Conservation (phyloP, 2,113 vertebrate genomes). For the Thermophis baileyi region DNA sequence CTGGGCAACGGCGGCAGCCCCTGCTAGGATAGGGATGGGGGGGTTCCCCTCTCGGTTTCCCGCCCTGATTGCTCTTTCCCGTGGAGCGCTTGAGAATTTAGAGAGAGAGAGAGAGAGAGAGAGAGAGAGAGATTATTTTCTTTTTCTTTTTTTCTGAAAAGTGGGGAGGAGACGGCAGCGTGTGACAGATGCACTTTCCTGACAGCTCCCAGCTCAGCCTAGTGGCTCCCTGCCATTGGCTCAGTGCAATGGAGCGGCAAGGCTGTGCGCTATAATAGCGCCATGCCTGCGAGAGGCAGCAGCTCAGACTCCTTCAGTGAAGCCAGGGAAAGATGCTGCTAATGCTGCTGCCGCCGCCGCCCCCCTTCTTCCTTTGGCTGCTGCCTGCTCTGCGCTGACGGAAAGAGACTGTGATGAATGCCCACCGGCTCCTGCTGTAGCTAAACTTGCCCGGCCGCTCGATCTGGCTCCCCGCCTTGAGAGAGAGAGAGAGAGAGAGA, state of each 20-base stretch:
- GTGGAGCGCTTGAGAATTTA: neutral
- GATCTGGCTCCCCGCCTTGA: neutral
- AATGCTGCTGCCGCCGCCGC: neutral
- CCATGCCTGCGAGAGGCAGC: slow-evolving; percentile 65
- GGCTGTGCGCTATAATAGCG: slow-evolving; percentile 74
- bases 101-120: too few relatives aligned
- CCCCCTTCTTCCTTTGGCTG: neutral
- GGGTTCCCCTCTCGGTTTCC: neutral
- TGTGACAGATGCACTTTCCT: slow-evolving; percentile 77
- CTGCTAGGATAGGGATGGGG: neutral
- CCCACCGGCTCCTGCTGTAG: neutral
- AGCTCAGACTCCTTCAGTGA: slow-evolving; percentile 50
- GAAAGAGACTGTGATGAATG: neutral
- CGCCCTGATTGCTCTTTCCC: neutral
- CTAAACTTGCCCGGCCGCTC: neutral
- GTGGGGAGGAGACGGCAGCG: slow-evolving; percentile 63
- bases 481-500: too few relatives aligned
- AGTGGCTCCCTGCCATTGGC: slow-evolving; percentile 80
- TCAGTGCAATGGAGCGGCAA: slow-evolving; percentile 75
- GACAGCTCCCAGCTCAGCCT: slow-evolving; percentile 72
- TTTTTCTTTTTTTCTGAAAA: neutral
- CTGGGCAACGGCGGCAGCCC: neutral
- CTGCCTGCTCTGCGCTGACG: slow-evolving; percentile 14
- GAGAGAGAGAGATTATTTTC: too few relatives aligned
- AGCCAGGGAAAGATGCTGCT: slow-evolving; percentile 39